Conservation (phyloP, 2,888 invertebrate genomes). For the Coremacera marginata region DNA sequence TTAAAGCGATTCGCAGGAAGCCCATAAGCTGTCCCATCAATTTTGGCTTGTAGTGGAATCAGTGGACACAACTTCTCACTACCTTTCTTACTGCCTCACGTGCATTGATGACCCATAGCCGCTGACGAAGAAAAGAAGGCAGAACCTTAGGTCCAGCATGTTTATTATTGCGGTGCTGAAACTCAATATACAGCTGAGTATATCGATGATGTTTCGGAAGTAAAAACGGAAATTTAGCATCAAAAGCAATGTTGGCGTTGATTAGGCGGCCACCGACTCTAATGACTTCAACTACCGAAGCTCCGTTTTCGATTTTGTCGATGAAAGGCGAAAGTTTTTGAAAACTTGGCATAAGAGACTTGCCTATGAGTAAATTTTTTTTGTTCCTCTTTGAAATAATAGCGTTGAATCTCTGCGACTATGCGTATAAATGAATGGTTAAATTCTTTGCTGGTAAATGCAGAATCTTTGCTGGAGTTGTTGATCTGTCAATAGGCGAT, state of each 20-base stretch:
- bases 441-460: neutral
- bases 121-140: too few relatives aligned
- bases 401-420: neutral
- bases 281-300: neutral
- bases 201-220: slow-evolving; percentile 45
- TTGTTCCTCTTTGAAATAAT: neutral
- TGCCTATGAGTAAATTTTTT: neutral
- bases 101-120: slow-evolving; percentile 2
- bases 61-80: slow-evolving; percentile 32
- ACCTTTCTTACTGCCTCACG: slow-evolving; percentile 17
- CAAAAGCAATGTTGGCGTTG: slow-evolving; percentile 44
- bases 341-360: neutral
- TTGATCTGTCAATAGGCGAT: neutral
- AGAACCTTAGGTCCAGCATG: too few relatives aligned
- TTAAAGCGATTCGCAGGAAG: slow-evolving; percentile 26
- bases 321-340: neutral
- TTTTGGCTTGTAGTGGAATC: neutral
- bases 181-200: too few relatives aligned
- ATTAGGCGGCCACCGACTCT: slow-evolving; percentile 14
- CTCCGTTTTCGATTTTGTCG: neutral
- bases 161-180: too few relatives aligned
- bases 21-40: slow-evolving; percentile 35
- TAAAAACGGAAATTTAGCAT: slow-evolving; percentile 34
- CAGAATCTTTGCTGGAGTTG: neutral
- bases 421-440: neutral